Evolutionary conservation across 1,140 invertebrate genomes (phyloP).

Genomic region (Tetramorium parvispinum): DNA sequence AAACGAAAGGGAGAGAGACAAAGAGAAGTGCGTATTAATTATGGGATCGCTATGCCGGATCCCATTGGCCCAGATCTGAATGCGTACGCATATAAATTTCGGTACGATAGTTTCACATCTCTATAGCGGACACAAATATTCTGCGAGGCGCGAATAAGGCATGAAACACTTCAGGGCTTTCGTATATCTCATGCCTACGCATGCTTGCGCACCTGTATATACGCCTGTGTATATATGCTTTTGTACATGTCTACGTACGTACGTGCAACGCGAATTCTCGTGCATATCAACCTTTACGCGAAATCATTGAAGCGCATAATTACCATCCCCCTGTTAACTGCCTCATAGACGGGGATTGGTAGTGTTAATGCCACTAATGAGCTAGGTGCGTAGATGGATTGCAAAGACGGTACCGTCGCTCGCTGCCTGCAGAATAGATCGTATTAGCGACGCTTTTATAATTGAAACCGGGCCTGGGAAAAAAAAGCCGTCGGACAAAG

Average conservation of each 20-base stretch:
- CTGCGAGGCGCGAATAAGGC: constrained; percentile 1
- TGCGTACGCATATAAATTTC: constrained; percentile 13
- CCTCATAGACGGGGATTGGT: not conserved
- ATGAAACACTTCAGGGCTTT: constrained; percentile 16
- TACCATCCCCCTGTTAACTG: constrained; percentile 17
- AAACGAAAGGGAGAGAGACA: not conserved
- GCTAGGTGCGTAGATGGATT: constrained; percentile 20
- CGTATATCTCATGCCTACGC: not conserved
- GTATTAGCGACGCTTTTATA: constrained; percentile 50
- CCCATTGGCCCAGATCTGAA: not conserved
- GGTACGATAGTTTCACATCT: not conserved
- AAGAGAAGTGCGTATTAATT: constrained; percentile 29
- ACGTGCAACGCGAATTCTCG: not conserved
- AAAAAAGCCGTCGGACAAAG: constrained; percentile 39
- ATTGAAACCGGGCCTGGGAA: constrained; percentile 4
- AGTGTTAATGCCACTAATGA: constrained; percentile 46
- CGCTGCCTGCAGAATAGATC: not conserved
- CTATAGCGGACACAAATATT: not conserved
- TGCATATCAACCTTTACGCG: constrained; percentile 15
- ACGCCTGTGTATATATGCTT: not conserved
- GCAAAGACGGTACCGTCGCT: not conserved
- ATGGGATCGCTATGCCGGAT: not conserved
- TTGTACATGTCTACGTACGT: not conserved
- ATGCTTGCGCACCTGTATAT: not conserved
- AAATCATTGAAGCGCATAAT: constrained; percentile 48